These are phyloP conservation scores for Dendrocincla tyrannina DNA, from an alignment of 2,797 vertebrate genomes.

Conservation along the genomic window DNA sequence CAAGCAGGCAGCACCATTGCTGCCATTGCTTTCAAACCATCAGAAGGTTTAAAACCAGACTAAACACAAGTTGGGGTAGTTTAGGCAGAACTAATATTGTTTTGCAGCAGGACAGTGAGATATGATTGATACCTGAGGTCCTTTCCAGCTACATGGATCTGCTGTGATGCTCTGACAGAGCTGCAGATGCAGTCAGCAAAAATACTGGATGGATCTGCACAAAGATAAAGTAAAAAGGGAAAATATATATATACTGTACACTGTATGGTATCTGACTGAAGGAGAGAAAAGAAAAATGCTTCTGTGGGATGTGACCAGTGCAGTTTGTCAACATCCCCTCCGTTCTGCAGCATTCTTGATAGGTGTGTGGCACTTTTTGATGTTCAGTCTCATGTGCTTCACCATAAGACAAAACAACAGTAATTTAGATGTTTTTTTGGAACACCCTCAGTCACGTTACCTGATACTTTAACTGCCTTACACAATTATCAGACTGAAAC, in stretches of 20 bases:
- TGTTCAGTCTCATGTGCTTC: not conserved
- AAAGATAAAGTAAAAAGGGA: not conserved
- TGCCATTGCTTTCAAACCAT: not conserved
- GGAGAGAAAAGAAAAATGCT: not conserved
- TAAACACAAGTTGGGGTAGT: not conserved
- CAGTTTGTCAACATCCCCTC: not conserved
- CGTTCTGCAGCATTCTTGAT: not conserved
- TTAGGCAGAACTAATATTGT: not conserved
- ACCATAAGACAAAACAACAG: not conserved
- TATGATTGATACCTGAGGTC: not conserved
- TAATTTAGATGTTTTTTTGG: not conserved
- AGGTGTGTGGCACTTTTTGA: not conserved
- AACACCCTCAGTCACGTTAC: not conserved
- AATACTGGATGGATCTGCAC: not conserved
- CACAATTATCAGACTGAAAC: not conserved
- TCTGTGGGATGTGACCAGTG: not conserved
- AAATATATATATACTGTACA: not conserved
- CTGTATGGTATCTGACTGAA: not conserved
- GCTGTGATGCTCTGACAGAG: not conserved
- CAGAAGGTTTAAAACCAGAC: not conserved
- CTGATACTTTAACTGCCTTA: not conserved
- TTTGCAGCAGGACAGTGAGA: not conserved
- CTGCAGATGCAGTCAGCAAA: not conserved
- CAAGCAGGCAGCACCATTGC: not conserved
- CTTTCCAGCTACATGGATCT: not conserved